Conservation (phyloP, 2,888 invertebrate species). For the Branchellion lobata region DNA sequence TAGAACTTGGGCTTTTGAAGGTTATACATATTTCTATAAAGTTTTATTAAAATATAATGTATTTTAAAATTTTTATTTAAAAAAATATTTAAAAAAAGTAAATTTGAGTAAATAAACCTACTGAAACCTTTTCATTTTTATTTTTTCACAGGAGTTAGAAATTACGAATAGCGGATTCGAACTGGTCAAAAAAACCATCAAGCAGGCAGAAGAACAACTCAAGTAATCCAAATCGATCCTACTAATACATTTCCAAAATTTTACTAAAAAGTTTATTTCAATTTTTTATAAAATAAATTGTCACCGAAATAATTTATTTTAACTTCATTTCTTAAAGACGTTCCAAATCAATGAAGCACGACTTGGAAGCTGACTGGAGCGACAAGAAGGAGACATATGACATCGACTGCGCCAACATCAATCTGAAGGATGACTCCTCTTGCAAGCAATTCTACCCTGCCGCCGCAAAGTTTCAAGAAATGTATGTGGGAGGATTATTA, state of each 20-base stretch:
- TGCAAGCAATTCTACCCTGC: conserved; percentile 77
- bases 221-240: conserved; percentile 50
- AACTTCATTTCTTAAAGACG: conserved; percentile 62
- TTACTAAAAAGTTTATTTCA: too few relatives aligned
- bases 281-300: background rate
- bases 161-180: conserved; percentile 63
- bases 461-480: conserved; percentile 75
- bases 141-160: conserved; percentile 61
- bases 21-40: too few relatives aligned
- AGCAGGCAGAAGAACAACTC: conserved; percentile 61
- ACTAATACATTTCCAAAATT: too few relatives aligned
- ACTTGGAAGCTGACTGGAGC: conserved; percentile 86
- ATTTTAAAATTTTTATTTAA: background rate
- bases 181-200: conserved; percentile 60
- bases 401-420: conserved; percentile 72
- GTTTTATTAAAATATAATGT: background rate
- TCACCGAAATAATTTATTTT: too few relatives aligned
- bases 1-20: conserved; percentile 61
- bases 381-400: conserved; percentile 80
- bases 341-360: conserved; percentile 77
- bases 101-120: too few relatives aligned
- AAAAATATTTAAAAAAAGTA: background rate
- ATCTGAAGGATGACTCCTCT: conserved; percentile 71
- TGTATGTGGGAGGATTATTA: conserved; percentile 65
- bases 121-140: too few relatives aligned